Evolutionary conservation across 2,888 invertebrate genomes (phyloP).

Genomic region (Nephrotoma appendiculata): DNA sequence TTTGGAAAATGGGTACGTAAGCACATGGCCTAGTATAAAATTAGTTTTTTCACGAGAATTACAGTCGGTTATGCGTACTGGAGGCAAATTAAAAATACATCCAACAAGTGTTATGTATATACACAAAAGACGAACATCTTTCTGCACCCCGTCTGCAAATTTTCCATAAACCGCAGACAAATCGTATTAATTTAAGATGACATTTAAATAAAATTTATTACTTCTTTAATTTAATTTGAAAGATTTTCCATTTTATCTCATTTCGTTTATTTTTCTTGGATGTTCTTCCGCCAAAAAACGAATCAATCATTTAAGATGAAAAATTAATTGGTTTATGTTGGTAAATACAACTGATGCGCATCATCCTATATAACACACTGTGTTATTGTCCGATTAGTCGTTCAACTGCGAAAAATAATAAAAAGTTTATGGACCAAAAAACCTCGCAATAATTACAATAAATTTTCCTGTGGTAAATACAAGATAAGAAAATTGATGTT

Average conservation of each 20-base stretch:
- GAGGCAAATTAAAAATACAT: neutral
- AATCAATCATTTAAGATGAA: neutral
- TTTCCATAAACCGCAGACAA: neutral
- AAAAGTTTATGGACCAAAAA: neutral
- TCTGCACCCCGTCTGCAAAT: neutral
- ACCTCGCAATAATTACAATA: neutral
- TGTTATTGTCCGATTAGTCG: neutral
- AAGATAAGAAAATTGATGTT: neutral
- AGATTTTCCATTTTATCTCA: neutral
- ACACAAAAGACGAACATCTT: neutral
- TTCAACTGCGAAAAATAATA: neutral
- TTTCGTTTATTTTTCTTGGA: neutral
- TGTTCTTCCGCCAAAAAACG: neutral
- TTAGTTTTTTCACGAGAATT: neutral
- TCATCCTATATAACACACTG: neutral
- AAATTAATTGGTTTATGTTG: neutral
- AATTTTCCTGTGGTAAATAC: neutral
- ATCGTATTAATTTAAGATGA: neutral
- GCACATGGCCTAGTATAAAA: neutral
- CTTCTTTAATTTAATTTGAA: neutral
- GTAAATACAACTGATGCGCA: neutral
- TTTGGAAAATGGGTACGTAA: neutral
- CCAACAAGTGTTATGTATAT: neutral
- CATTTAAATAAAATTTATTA: neutral
- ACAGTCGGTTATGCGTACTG: neutral